phyloP scores from a whole-genome alignment of 2,797 vertebrate species.

The Antennarius maculatus region DNA sequence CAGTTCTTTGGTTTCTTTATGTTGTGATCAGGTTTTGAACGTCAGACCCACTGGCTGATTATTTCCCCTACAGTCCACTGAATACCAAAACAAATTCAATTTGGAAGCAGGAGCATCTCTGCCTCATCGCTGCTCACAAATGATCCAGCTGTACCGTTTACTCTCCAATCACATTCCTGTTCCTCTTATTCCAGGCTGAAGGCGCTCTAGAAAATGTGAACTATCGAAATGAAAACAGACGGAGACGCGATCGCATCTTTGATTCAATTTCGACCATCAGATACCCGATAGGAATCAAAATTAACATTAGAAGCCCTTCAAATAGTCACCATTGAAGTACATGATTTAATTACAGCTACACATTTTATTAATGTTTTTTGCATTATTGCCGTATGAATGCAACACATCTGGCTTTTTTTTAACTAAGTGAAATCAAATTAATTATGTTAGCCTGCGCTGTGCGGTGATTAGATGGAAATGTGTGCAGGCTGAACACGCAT shows the following conservation, averaged over 20 bases:
- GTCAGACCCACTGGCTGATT: conserved; percentile 1
- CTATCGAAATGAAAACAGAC: not conserved
- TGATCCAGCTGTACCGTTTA: not conserved
- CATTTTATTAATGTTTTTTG: conserved; percentile 20
- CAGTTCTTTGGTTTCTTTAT: not conserved
- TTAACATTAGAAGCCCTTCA: not conserved
- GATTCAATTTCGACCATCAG: not conserved
- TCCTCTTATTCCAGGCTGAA: not conserved
- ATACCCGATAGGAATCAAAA: conserved; percentile 1
- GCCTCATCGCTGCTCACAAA: not conserved
- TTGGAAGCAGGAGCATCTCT: conserved; percentile 5
- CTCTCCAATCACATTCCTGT: too few relatives aligned
- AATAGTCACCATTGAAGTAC: conserved; percentile 4
- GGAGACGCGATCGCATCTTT: not conserved
- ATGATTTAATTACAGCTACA: conserved; percentile 11
- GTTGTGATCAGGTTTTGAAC: not conserved
- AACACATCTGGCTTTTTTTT: conserved; percentile 22
- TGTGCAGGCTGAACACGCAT: conserved; percentile 41
- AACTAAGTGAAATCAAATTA: conserved; percentile 45
- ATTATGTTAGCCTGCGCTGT: conserved; percentile 47
- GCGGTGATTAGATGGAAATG: conserved; percentile 50
- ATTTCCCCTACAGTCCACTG: not conserved
- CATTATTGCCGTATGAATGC: conserved; percentile 9
- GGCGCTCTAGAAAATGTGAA: not conserved
- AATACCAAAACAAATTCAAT: conserved; percentile 2